Evolutionary conservation across 2,888 invertebrate species (phyloP), one percentile per base, ranked within the genome.

Genomic region (Trissonchulus sp.): DNA sequence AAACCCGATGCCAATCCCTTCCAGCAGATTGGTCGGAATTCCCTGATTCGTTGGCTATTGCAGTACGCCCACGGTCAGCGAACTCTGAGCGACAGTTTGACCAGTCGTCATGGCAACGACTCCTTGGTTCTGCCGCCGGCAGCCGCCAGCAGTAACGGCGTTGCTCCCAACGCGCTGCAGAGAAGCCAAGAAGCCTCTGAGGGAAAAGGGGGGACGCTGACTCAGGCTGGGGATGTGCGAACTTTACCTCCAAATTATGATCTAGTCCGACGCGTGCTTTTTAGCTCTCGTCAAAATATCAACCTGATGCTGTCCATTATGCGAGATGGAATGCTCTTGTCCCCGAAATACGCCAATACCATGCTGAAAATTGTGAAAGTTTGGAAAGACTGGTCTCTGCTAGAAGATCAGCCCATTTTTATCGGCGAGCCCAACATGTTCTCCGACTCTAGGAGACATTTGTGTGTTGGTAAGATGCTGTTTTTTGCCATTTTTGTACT

Each of bases 251-350:
- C 76, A 1, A 75, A 48, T 48, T 76, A 68, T 63, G 74, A 71
- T 15, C 18, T 75, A 28, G 60, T 76, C 1, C 74, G 76, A 1
- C 62, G 18, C 1, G 65, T 71, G 2, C 35, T 76, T 23, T 76
- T 76, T 48, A 60, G 38, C 1, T 31, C 30, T 1, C 30, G 62
- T 1, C 36, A 23, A n/a, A 72, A 71, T 37, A 36, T 72, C 37
- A 73, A 76, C 33, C 34, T 71, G 15, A 37, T 33, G 80, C 73
- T 83, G 80, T 23, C 79, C 78, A 31, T 71, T 1, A 28, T 75
- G 2, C 69, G 62, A 2, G 71, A 38, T n/a, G 30, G 30, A 31
- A 72, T 75, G 28, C 28, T 72, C 30, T 60, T 75, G 71, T 33
- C 71, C 2, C 71, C 75, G 2, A 28, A 68, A n/a, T 75, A 75